A percentile compares a stretch with the other conserved stretches of the same genome.
These are phyloP conservation scores for Palythoa grandiflora DNA, from an alignment of 92 coral and sea anemone species.

Conservation along the genomic window DNA sequence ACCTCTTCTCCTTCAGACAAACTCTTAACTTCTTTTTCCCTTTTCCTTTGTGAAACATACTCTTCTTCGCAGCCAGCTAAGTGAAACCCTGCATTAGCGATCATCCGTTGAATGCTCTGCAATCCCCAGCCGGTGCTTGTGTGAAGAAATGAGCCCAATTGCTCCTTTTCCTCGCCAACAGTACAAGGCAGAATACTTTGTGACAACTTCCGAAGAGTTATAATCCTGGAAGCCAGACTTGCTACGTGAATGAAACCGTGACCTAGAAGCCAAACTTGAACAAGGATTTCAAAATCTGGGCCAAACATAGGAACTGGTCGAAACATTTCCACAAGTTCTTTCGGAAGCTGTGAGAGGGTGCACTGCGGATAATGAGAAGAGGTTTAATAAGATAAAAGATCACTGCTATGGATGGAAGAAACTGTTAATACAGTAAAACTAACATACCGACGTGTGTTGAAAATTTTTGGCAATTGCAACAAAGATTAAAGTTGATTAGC, in stretches of 20 bases:
- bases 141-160: slow-evolving; percentile 76
- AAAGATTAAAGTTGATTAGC: no score
- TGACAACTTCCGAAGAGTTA: slow-evolving; percentile 74
- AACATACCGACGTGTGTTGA: no score
- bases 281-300: slow-evolving; percentile 83
- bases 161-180: slow-evolving; percentile 58
- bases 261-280: slow-evolving; percentile 88
- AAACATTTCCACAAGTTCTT: slow-evolving; percentile 76
- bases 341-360: slow-evolving; percentile 78
- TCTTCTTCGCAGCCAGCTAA: slow-evolving; percentile 63
- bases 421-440: not conserved
- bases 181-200: slow-evolving; percentile 71
- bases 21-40: slow-evolving; percentile 12
- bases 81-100: slow-evolving; percentile 86
- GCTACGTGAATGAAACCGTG: slow-evolving; percentile 91
- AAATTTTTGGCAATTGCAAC: no score
- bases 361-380: slow-evolving; percentile 56
- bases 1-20: not conserved
- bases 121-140: slow-evolving; percentile 93
- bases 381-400: not conserved
- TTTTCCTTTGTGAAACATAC: slow-evolving; percentile 17
- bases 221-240: slow-evolving; percentile 85
- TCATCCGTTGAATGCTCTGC: slow-evolving; percentile 78
- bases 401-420: not conserved
- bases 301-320: slow-evolving; percentile 91